Base-by-base conservation (phyloP, 2,888 invertebrate species). In the Polyommatus iphigenia region DNA sequence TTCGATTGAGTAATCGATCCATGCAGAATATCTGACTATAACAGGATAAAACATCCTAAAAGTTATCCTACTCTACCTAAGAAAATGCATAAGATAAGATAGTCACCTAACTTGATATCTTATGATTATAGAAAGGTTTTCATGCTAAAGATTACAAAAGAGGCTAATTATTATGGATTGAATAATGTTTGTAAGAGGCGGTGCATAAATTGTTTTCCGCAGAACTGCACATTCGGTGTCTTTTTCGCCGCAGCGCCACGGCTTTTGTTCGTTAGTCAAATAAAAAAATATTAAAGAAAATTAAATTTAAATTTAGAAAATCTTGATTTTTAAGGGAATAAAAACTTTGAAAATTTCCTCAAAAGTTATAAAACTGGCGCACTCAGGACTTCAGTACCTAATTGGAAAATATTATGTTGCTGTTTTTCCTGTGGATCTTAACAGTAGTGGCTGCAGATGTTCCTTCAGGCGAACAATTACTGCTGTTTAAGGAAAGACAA, bases 391-490 rank as follows among this genome's bases (percentile, higher is more conserved):
- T 13, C 4, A 18, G 18, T 18, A 15, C 13, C 10, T 62, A 20
- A n/a, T 24, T 62, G 13, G 29, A 67, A 67, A n/a, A n/a, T n/a
- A n/a, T n/a, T n/a, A 67, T 67, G 29, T 15, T 67, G 15, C 29
- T 72, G 41, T 41, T 72, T 72, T 41, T 41, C 15, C 7, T 72
- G 72, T 72, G 72, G 72, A 41, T 72, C 7, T 41, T 72, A 10
- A 72, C 36, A 5, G 24, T n/a, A 72, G 72, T 72, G 20, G 20
- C n/a, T 41, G 72, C 72, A n/a, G 36, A 72, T 10, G 20, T 6
- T 41, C 72, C 72, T 72, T 36, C 72, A n/a, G 72, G 72, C 41
- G 41, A 72, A n/a, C 72, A 72, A 41, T 13, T 72, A n/a, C 41
- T n/a, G 10, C 41, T 72, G 41, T 72, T 72, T 32, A 72, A 41